These are phyloP conservation scores for Dermatemys mawii DNA, from an alignment of 2,113 vertebrate species.

Conservation along the genomic window DNA sequence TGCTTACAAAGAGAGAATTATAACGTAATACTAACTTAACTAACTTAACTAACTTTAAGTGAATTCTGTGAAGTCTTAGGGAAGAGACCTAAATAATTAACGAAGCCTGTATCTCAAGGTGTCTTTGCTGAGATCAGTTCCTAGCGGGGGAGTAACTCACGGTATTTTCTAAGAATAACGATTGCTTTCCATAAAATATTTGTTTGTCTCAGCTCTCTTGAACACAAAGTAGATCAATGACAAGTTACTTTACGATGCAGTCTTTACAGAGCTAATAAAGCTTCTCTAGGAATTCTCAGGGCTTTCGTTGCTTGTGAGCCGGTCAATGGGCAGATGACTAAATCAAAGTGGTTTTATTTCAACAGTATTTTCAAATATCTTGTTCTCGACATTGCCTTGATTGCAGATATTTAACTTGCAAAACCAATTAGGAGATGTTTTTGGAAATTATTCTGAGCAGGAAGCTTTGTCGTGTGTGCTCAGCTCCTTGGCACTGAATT, in stretches of 20 bases:
- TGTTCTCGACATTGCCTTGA: neutral
- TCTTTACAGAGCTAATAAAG: neutral
- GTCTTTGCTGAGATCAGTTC: neutral
- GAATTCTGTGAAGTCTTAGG: neutral
- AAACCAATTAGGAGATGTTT: neutral
- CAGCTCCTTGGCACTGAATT: neutral
- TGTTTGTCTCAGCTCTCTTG: slow-evolving; percentile 25
- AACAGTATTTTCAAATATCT: neutral
- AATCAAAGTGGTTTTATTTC: neutral
- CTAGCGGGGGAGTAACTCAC: slow-evolving; percentile 4
- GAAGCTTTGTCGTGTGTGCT: neutral
- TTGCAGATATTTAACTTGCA: neutral
- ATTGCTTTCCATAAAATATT: slow-evolving; percentile 16
- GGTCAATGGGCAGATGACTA: slow-evolving; percentile 11
- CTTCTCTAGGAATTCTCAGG: neutral
- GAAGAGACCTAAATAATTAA: slow-evolving; percentile 24
- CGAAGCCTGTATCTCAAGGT: slow-evolving; percentile 6
- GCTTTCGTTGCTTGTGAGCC: neutral
- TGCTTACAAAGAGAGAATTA: neutral
- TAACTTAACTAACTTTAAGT: neutral
- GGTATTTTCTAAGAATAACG: slow-evolving; percentile 10
- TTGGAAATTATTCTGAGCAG: neutral
- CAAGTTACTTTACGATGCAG: neutral
- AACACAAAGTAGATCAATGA: neutral
- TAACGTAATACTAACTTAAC: neutral